Evolutionary conservation across 1,140 invertebrate genomes (phyloP).

Genomic region (Drosophila jambulina): DNA sequence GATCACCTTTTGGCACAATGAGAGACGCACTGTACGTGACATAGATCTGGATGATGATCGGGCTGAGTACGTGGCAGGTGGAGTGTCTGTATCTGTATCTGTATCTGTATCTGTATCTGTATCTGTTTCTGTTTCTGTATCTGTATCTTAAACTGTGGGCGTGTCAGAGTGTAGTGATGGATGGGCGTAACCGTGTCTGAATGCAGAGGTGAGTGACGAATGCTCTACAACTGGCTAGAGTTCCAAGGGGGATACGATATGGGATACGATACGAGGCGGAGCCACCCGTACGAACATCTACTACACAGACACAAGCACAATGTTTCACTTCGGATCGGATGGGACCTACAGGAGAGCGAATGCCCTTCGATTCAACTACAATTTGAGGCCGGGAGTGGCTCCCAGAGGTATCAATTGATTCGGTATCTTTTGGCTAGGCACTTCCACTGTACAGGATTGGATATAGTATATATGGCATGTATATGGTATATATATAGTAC

Average conservation of each 20-base stretch:
- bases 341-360: slow-evolving; percentile 44
- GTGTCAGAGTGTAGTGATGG: slow-evolving; percentile 32
- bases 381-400: slow-evolving; percentile 24
- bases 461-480: slow-evolving; percentile 65
- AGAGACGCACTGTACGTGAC: slow-evolving; percentile 60
- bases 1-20: slow-evolving; percentile 76
- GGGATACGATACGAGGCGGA: slow-evolving; percentile 52
- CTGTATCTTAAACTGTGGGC: slow-evolving; percentile 34
- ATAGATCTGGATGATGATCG: slow-evolving; percentile 63
- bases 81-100: slow-evolving; percentile 50
- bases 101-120: slow-evolving; percentile 38
- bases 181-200: slow-evolving; percentile 37
- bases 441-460: slow-evolving; percentile 64
- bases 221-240: slow-evolving; percentile 52
- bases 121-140: slow-evolving; percentile 51
- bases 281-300: slow-evolving; percentile 59
- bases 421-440: slow-evolving; percentile 16
- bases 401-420: slow-evolving; percentile 3
- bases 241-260: slow-evolving; percentile 40
- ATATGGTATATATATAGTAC: slow-evolving; percentile 66
- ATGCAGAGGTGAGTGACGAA: slow-evolving; percentile 60
- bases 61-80: slow-evolving; percentile 47
- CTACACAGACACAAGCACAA: slow-evolving; percentile 80
- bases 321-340: slow-evolving; percentile 57
- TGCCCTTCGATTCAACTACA: slow-evolving; percentile 39